A percentile compares a stretch with the other conserved stretches of the same genome.
phyloP scores from a whole-genome alignment of 2,888 invertebrate genomes.

The Ochropacha duplaris region DNA sequence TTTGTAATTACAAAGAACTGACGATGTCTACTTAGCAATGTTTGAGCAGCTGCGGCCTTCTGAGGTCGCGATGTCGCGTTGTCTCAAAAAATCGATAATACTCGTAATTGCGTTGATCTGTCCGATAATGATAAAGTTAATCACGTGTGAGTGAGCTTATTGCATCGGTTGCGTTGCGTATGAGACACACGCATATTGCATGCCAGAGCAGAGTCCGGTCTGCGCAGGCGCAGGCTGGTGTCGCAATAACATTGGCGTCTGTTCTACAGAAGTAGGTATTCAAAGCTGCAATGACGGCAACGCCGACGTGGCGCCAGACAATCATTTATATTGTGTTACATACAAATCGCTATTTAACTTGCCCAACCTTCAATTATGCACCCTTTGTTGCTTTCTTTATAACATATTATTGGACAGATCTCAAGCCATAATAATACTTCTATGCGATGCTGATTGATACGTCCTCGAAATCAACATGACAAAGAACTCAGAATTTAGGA shows the following conservation, averaged over 20 bases:
- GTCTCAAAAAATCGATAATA: conserved; percentile 46
- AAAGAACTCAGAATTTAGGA: not conserved
- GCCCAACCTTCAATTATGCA: conserved; percentile 6
- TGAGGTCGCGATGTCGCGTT: conserved; percentile 58
- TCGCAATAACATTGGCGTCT: conserved; percentile 68
- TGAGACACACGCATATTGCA: conserved; percentile 51
- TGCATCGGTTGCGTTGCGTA: conserved; percentile 9
- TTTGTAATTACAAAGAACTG: conserved; percentile 58
- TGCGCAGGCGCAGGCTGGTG: conserved; percentile 41
- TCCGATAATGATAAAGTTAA: conserved; percentile 28
- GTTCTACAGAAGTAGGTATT: conserved; percentile 60
- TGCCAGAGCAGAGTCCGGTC: conserved; percentile 58
- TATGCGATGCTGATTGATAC: too few species aligned
- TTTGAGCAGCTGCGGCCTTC: conserved; percentile 77
- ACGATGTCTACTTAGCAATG: conserved; percentile 29
- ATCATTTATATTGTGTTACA: conserved; percentile 33
- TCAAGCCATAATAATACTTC: too few species aligned
- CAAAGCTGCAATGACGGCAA: conserved; percentile 48
- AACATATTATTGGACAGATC: too few species aligned
- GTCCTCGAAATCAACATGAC: not conserved
- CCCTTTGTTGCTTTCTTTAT: too few species aligned
- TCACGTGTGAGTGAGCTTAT: not conserved
- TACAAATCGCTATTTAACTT: conserved; percentile 13
- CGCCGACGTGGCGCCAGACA: conserved; percentile 52
- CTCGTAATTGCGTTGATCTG: conserved; percentile 28